Base-by-base conservation (phyloP, 2,888 invertebrate genomes). In the Zygaena filipendulae region DNA sequence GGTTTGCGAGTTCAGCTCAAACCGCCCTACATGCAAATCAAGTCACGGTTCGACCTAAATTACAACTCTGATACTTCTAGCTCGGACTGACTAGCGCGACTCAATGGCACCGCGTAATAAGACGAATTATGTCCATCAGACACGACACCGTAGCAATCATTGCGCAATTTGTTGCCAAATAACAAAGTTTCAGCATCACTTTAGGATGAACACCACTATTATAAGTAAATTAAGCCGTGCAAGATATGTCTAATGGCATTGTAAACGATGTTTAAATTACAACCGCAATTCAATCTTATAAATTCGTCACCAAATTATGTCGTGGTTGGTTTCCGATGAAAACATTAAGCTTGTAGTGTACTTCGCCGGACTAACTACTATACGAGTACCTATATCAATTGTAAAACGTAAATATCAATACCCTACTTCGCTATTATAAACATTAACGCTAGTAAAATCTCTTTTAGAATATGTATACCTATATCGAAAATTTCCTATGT, bases 11-110 rank as follows among this genome's bases (percentile, higher is more conserved):
- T 42, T 45, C 49, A 51, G 52, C 43, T 46, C n/a, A 42, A 53
- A 51, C 52, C 53, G 60, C 58, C 63, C 62, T 59, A 63, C 64
- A 72, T 68, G 68, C 69, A 71, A 71, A 72, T 70, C 64, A 56
- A 71, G 71, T 72, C 74, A 74, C 71, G 67, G 61, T 48, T 49
- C 58, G 59, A 63, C 67, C 71, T 67, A 61, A 70, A 72, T 70
- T 62, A 64, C 60, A 48, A 50, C 38, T 49, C 39, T 45, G 51
- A 49, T 56, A 59, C 54, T 54, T 59, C 53, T 55, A 52, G 46
- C 51, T 46, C 46, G 39, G 49, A 55, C 56, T 59, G 55, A 62
- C 49, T 60, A 39, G 48, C 54, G 55, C 58, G 55, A 62, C 49
- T 60, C 59, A 52, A 42, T 46, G 42, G 43, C 47, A 49, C 44